Conservation (phyloP, 2,888 invertebrate genomes). For the Quadriops clusia region DNA sequence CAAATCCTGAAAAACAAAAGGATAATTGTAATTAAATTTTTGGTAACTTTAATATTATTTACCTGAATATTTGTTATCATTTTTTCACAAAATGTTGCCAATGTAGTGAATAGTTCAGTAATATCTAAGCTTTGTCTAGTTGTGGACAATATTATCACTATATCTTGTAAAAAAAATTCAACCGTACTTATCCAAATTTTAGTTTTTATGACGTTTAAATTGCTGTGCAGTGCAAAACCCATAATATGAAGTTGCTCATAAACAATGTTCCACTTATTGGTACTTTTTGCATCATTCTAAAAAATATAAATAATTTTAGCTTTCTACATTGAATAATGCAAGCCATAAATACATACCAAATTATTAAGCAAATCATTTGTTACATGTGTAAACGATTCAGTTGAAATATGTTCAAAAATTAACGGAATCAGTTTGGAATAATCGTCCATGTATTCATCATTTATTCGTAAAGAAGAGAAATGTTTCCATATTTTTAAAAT, state of each 20-base stretch:
- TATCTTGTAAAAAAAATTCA: no score
- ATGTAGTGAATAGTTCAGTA: no score
- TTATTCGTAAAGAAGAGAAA: constrained; percentile 21
- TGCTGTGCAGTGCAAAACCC: constrained; percentile 23
- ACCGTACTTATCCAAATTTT: constrained; percentile 24
- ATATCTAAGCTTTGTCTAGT: no score
- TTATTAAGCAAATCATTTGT: constrained; percentile 23
- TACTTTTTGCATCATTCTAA: no score
- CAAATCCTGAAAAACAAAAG: constrained; percentile 7
- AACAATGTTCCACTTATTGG: no score
- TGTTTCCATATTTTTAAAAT: constrained; percentile 23
- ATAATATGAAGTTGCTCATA: constrained; percentile 1
- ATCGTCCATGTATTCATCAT: constrained; percentile 19
- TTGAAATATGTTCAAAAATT: constrained; percentile 26
- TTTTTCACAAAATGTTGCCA: no score
- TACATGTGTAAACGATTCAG: constrained; percentile 25
- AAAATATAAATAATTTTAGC: neutral
- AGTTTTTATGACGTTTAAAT: constrained; percentile 27
- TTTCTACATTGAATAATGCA: neutral
- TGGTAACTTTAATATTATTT: constrained; percentile 24
- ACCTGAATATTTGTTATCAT: constrained; percentile 17
- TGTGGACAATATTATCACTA: no score
- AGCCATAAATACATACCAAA: constrained; percentile 21
- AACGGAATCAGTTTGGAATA: constrained; percentile 26
- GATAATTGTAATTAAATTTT: constrained; percentile 16